Percentiles rank a stretch among this genome's conserved stretches.
Evolutionary conservation across 1,140 invertebrate species (phyloP).

Genomic region (Euura saliciscinereae): DNA sequence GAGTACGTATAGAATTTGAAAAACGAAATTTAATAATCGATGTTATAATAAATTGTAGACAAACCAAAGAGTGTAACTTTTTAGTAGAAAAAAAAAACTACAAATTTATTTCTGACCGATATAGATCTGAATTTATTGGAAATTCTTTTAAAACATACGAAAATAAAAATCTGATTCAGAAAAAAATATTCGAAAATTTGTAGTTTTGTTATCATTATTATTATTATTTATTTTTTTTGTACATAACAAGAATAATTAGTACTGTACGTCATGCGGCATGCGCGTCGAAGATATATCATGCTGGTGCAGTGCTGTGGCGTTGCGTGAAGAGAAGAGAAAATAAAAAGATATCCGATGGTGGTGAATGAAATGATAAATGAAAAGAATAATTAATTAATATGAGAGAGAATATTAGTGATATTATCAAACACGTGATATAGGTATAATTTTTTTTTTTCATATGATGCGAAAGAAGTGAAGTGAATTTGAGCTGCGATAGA

Average conservation of each 20-base stretch:
- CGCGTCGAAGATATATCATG: background rate
- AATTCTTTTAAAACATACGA: too few relatives aligned
- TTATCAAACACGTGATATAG: background rate
- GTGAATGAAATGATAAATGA: background rate
- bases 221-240: background rate
- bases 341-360: background rate
- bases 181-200: background rate
- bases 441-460: background rate
- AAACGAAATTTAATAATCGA: background rate
- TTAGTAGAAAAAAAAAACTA: background rate
- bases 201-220: background rate
- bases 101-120: background rate
- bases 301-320: background rate
- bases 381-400: background rate
- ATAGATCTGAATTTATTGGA: background rate
- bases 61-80: background rate
- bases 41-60: background rate
- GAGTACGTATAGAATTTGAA: background rate
- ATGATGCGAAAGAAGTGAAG: background rate
- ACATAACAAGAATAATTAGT: background rate
- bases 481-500: constrained; percentile 32
- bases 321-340: background rate
- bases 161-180: background rate
- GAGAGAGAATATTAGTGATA: background rate
- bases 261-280: background rate